Base-by-base conservation (phyloP, 2,113 vertebrate species). In the Ranitomeya imitator region DNA sequence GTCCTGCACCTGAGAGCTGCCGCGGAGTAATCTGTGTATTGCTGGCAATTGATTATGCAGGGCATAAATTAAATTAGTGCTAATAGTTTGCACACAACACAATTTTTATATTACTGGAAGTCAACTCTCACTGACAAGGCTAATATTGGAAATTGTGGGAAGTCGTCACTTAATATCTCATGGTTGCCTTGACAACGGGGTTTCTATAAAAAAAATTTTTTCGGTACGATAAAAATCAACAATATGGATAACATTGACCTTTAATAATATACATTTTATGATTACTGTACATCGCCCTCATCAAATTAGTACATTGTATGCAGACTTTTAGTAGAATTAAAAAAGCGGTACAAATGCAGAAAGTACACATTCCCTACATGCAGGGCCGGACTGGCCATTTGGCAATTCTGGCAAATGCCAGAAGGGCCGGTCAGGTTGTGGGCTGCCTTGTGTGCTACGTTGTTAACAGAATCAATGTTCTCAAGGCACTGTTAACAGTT, bases 241-340 rank as follows among this genome's bases (percentile, higher is more conserved):
- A 79, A 77, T 88, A 79, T 85, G 60, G 76, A 88, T 74, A 15
- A 79, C 69, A 92, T 19, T 89, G 84, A 89, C 65, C 63, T 88
- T 88, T 90, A 92, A 90, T 92, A 90, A 91, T 79, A 74, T 90
- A 93, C 92, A 93, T 91, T 55, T 93, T 74, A 12, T 90, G 57
- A 90, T 89, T 18, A 13, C 90, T 89, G 91, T 91, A 91, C 90
- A 92, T 88, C 83, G 90, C 91, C 82, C 80, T 79, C 88, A 92
- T 93, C 85, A 86, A 14, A 82, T 90, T 91, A 89, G 90, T 87
- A 31, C 60, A n/a, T 84, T 87, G 74, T 37, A 91, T 87, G 81
- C 91, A 55, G 10, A 18, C 45, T 18, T 65, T 63, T 26, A 78
- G 63, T 1, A 16, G 79, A 92, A 93, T 92, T 91, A 23, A 16